Evolutionary conservation across 2,113 vertebrate genomes (phyloP).

Genomic region (Pelusios castaneus): DNA sequence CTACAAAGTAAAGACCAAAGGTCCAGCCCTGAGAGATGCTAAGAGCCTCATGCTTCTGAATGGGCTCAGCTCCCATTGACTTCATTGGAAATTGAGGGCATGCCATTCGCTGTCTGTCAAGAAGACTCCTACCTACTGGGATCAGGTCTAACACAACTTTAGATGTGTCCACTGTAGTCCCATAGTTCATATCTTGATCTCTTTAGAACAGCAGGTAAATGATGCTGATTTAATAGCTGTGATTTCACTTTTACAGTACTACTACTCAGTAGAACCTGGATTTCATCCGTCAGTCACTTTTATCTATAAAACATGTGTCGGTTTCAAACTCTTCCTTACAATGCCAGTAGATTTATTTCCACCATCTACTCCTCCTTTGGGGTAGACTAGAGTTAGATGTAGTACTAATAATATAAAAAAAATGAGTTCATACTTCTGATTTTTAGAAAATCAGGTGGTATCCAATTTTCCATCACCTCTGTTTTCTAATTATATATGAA

Average conservation of each 20-base stretch:
- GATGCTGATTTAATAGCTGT: not conserved
- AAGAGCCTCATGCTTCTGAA: not conserved
- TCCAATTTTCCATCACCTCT: not conserved
- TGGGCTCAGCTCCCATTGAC: not conserved
- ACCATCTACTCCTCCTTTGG: not conserved
- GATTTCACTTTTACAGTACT: not conserved
- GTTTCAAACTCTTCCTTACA: not conserved
- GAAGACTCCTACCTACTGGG: not conserved
- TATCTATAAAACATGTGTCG: not conserved
- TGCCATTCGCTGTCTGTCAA: not conserved
- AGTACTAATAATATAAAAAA: not conserved
- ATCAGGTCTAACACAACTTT: not conserved
- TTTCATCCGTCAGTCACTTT: conserved; percentile 1
- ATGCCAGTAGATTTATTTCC: conserved; percentile 3
- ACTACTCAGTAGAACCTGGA: not conserved
- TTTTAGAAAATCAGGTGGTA: not conserved
- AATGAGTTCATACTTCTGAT: not conserved
- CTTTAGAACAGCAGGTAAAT: not conserved
- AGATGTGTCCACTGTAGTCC: not conserved
- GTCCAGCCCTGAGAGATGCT: not conserved
- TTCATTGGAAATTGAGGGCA: not conserved
- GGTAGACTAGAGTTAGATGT: not conserved
- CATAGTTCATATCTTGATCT: not conserved
- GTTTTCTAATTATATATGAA: not conserved
- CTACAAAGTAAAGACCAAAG: not conserved